phyloP scores from a whole-genome alignment of 1,140 invertebrate species.

The Pantala flavescens region DNA sequence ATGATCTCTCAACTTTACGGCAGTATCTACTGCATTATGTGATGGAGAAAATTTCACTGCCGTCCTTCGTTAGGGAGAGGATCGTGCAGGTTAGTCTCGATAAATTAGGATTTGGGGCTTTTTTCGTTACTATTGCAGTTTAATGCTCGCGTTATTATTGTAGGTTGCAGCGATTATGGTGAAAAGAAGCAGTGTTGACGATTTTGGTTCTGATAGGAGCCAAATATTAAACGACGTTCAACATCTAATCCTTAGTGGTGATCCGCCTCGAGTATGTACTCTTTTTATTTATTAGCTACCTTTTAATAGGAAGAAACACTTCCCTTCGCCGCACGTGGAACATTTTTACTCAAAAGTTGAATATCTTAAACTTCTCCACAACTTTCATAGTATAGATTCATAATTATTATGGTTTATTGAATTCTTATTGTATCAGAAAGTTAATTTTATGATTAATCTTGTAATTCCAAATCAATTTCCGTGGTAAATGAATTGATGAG shows the following conservation, averaged over 20 bases:
- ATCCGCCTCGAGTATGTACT: slow-evolving; percentile 29
- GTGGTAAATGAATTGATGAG: too few species aligned
- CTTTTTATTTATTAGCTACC: too few species aligned
- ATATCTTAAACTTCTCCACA: too few species aligned
- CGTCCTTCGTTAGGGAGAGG: slow-evolving; percentile 50
- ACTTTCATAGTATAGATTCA: too few species aligned
- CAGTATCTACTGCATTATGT: slow-evolving; percentile 72
- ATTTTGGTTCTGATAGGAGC: slow-evolving; percentile 53
- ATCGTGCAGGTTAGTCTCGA: slow-evolving; percentile 49
- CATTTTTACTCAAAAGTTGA: too few species aligned
- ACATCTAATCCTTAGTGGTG: slow-evolving; percentile 52
- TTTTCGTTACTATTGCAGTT: slow-evolving; percentile 13
- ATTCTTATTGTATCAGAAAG: too few species aligned
- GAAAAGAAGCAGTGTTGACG: slow-evolving; percentile 66
- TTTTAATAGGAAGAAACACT: too few species aligned
- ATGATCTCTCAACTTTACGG: slow-evolving; percentile 58
- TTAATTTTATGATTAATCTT: too few species aligned
- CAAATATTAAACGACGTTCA: slow-evolving; percentile 64
- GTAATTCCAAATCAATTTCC: too few species aligned
- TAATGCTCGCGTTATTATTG: slow-evolving; percentile 13
- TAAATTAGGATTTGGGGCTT: slow-evolving; percentile 6
- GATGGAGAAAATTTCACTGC: slow-evolving; percentile 49
- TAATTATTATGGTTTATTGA: too few species aligned
- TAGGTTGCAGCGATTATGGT: slow-evolving; percentile 71
- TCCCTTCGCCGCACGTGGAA: too few species aligned